Evolutionary conservation across 1,140 invertebrate species (phyloP).

Genomic region (Aethina tumida): DNA sequence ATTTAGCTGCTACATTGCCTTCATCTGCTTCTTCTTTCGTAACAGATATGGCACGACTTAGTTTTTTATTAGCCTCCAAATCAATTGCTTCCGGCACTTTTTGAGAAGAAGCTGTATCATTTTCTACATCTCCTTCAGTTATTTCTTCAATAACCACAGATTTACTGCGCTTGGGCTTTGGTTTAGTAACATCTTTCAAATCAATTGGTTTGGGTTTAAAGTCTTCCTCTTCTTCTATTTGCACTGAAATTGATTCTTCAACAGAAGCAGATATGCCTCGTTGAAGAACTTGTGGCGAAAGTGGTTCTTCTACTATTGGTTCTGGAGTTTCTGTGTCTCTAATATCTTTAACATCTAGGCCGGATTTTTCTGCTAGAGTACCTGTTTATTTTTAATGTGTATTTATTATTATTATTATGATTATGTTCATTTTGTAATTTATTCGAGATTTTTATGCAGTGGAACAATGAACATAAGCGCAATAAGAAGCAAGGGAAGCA

Average conservation of each 20-base stretch:
- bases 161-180: slow-evolving; percentile 17
- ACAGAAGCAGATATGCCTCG: slow-evolving; percentile 31
- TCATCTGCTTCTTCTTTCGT: slow-evolving; percentile 15
- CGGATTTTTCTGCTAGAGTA: slow-evolving; percentile 17
- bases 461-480: no score
- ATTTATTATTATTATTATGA: no score
- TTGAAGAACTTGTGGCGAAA: slow-evolving; percentile 33
- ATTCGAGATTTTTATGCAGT: background rate
- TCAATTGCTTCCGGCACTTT: slow-evolving; percentile 6
- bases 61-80: slow-evolving; percentile 9
- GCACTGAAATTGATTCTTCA: slow-evolving; percentile 20
- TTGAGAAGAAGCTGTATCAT: slow-evolving; percentile 3
- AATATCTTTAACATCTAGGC: slow-evolving; percentile 16
- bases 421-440: background rate
- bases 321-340: slow-evolving; percentile 18
- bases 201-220: slow-evolving; percentile 11
- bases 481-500: no score
- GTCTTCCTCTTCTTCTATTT: slow-evolving; percentile 17
- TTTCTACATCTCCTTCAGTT: slow-evolving; percentile 16
- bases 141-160: slow-evolving; percentile 25
- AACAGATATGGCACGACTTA: slow-evolving; percentile 10
- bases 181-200: slow-evolving; percentile 14
- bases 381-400: slow-evolving; percentile 22
- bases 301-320: slow-evolving; percentile 28
- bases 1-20: slow-evolving; percentile 8